Percentiles rank a stretch among this genome's conserved stretches.
These are phyloP conservation scores for Agrotis puta DNA, from an alignment of 2,888 invertebrate genomes.

Conservation along the genomic window DNA sequence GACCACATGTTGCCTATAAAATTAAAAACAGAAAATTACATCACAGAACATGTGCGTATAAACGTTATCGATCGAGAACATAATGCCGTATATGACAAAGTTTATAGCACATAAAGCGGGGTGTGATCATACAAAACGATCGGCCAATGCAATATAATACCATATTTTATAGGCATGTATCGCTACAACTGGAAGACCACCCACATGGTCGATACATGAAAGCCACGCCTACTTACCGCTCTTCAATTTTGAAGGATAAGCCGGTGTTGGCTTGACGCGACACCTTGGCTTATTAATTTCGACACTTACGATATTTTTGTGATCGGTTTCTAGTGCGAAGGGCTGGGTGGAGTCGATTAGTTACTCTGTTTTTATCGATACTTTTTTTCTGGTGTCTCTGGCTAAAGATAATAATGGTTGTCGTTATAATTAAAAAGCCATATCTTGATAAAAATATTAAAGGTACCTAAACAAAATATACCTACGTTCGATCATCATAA, in stretches of 20 bases:
- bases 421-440: neutral
- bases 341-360: constrained; percentile 33
- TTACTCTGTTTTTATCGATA: constrained; percentile 17
- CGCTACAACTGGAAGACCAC: constrained; percentile 80
- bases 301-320: constrained; percentile 69
- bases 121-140: constrained; percentile 78
- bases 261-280: constrained; percentile 64
- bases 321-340: constrained; percentile 28
- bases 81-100: constrained; percentile 67
- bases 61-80: constrained; percentile 60
- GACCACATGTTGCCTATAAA: constrained; percentile 27
- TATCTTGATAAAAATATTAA: too few relatives aligned
- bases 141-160: constrained; percentile 77
- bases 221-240: constrained; percentile 82
- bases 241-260: constrained; percentile 82
- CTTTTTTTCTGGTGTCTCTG: neutral
- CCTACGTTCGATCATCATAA: neutral
- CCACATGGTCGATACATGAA: constrained; percentile 79
- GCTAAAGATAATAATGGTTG: neutral
- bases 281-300: constrained; percentile 73
- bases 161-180: constrained; percentile 81
- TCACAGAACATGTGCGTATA: constrained; percentile 40
- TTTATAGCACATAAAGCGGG: constrained; percentile 82
- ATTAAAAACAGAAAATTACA: constrained; percentile 47
- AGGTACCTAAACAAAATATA: neutral